Evolutionary conservation across 2,888 invertebrate genomes (phyloP).

Genomic region (Spisula solida): DNA sequence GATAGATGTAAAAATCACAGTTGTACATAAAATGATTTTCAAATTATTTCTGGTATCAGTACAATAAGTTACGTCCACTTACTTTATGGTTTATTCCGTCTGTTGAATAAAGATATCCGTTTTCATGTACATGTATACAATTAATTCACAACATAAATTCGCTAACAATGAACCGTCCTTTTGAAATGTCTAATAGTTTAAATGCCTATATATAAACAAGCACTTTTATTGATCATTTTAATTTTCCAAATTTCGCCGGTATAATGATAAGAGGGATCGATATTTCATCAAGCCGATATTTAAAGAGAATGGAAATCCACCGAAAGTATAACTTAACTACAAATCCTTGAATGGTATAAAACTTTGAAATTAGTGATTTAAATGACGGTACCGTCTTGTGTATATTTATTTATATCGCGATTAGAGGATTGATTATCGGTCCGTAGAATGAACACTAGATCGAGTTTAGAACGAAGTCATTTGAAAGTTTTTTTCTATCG

Average conservation of each 20-base stretch:
- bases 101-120: slow-evolving; percentile 9
- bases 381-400: background rate
- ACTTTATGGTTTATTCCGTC: background rate
- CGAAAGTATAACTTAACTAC: background rate
- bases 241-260: slow-evolving; percentile 10
- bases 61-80: background rate
- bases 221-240: slow-evolving; percentile 30
- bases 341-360: background rate
- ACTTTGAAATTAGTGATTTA: slow-evolving; percentile 11
- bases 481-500: background rate
- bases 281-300: slow-evolving; percentile 27
- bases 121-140: slow-evolving; percentile 9
- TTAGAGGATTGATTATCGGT: background rate
- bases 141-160: background rate
- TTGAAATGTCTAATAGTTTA: background rate
- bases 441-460: background rate
- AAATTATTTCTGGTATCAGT: background rate
- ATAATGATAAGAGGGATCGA: slow-evolving; percentile 36
- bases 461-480: background rate
- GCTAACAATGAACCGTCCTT: background rate
- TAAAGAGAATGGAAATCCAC: background rate
- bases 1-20: background rate
- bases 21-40: background rate
- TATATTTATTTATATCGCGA: slow-evolving; percentile 20
- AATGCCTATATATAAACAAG: slow-evolving; percentile 13